phyloP scores from a whole-genome alignment of 1,140 invertebrate species.

The Triops cancriformis region DNA sequence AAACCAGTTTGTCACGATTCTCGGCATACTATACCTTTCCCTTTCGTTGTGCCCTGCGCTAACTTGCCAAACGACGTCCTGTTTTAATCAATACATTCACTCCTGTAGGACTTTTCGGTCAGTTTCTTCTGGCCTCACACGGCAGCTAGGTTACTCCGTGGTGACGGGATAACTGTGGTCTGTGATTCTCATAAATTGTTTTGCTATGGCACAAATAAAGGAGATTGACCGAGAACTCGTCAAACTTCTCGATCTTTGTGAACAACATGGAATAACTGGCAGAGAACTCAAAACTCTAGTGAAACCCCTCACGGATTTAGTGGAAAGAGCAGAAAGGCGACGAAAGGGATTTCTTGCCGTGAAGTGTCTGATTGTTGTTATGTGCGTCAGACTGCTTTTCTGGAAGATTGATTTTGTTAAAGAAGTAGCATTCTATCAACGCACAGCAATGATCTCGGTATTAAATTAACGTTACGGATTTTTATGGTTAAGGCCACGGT shows the following conservation, averaged over 20 bases:
- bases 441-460: not conserved
- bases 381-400: not conserved
- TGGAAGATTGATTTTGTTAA: not conserved
- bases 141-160: not conserved
- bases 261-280: not conserved
- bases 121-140: not conserved
- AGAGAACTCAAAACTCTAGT: not conserved
- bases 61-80: not conserved
- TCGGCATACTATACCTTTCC: not conserved
- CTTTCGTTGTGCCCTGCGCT: not conserved
- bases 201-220: not conserved
- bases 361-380: not conserved
- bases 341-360: not conserved
- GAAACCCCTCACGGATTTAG: not conserved
- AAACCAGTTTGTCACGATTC: not conserved
- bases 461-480: not conserved
- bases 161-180: not conserved
- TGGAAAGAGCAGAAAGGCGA: not conserved
- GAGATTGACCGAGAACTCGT: not conserved
- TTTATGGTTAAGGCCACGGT: not conserved
- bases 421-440: not conserved
- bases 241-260: not conserved
- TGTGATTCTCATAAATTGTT: not conserved
- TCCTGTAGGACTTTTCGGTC: not conserved
- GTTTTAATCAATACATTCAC: not conserved